Evolutionary conservation across 1,140 invertebrate species (phyloP).

Genomic region (Eciton burchellii): DNA sequence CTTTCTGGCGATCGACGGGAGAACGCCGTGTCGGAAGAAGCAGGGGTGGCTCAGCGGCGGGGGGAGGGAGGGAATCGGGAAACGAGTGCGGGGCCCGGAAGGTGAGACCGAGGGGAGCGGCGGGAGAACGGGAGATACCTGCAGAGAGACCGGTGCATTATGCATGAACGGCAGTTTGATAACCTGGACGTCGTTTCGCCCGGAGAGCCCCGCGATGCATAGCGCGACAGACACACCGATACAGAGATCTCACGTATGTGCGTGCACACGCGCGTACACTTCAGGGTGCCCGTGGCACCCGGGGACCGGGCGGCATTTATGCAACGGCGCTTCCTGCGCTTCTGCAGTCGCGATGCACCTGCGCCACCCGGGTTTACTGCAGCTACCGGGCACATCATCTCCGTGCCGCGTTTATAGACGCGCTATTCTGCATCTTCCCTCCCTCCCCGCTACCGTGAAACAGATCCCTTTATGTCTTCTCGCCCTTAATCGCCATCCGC

Average conservation of each 20-base stretch:
- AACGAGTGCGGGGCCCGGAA: neutral
- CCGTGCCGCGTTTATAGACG: conserved; percentile 64
- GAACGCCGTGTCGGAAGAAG: neutral
- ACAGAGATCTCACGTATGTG: conserved; percentile 15
- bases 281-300: neutral
- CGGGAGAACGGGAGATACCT: neutral
- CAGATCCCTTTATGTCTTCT: neutral
- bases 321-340: conserved; percentile 41
- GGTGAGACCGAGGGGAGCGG: conserved; percentile 17
- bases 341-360: conserved; percentile 58
- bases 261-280: neutral
- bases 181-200: conserved; percentile 64
- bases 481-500: neutral
- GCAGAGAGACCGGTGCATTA: conserved; percentile 72
- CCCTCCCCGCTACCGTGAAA: conserved; percentile 64
- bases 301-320: conserved; percentile 55
- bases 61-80: neutral
- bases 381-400: conserved; percentile 63
- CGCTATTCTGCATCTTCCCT: conserved; percentile 39
- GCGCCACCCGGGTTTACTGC: conserved; percentile 38
- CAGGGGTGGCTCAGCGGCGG: neutral
- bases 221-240: neutral
- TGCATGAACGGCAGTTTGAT: conserved; percentile 78
- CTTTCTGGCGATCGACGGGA: conserved; percentile 59
- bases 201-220: conserved; percentile 59